Conservation (phyloP, 92 coral and sea anemone species). For the Montipora capitata region DNA sequence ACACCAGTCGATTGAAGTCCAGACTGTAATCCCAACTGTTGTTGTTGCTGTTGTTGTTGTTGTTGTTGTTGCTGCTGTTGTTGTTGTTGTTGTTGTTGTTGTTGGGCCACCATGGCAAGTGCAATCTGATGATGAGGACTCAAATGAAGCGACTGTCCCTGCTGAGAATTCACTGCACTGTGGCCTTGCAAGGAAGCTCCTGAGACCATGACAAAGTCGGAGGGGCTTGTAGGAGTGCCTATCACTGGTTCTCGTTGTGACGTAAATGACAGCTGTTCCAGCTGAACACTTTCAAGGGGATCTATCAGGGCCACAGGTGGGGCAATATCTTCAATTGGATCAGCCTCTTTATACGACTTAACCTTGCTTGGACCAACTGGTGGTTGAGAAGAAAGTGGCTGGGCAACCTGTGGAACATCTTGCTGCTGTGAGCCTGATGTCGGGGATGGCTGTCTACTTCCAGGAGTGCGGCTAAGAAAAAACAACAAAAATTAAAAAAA, state of each 20-base stretch:
- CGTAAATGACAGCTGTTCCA: conserved; percentile 85
- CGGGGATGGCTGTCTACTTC: conserved; percentile 97
- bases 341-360: conserved; percentile 52
- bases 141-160: conserved; percentile 71
- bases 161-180: conserved; percentile 67
- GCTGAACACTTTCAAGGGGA: conserved; percentile 84
- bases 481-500: neutral
- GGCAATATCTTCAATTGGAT: conserved; percentile 68
- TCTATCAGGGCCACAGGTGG: conserved; percentile 85
- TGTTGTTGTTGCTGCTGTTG: conserved; percentile 82
- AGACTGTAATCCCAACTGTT: conserved; percentile 86
- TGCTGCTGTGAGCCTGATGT: conserved; percentile 88
- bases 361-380: conserved; percentile 75
- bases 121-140: conserved; percentile 90
- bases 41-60: conserved; percentile 86
- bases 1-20: conserved; percentile 73
- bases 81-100: conserved; percentile 82
- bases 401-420: conserved; percentile 84
- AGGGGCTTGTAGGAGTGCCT: conserved; percentile 92
- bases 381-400: conserved; percentile 59
- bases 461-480: conserved; percentile 95
- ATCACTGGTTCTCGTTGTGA: conserved; percentile 78
- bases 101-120: conserved; percentile 86
- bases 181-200: conserved; percentile 78
- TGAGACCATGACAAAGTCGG: conserved; percentile 94